phyloP scores from a whole-genome alignment of 2,113 vertebrate species.

The Protobothrops mucrosquamatus region DNA sequence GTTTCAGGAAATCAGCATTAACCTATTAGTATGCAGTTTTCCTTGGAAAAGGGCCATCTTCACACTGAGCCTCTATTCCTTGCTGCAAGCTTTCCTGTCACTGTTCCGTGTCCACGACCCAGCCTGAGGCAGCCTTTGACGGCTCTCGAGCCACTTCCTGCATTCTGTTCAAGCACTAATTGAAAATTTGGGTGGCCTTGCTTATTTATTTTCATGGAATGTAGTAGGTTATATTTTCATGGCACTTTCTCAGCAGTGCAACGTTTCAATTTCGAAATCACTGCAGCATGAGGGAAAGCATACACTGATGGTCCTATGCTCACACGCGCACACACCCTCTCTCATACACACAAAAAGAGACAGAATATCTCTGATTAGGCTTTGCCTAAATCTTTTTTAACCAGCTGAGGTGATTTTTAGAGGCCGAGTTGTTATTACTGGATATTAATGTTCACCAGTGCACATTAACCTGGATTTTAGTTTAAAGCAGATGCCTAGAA shows the following conservation, averaged over 20 bases:
- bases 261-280: constrained; percentile 82
- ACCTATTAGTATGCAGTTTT: constrained; percentile 71
- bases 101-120: constrained; percentile 72
- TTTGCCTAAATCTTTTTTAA: constrained; percentile 55
- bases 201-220: constrained; percentile 99
- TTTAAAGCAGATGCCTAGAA: constrained; percentile 37
- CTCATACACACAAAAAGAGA: constrained; percentile 32
- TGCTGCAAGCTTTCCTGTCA: constrained; percentile 74
- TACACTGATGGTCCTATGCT: constrained; percentile 6
- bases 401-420: constrained; percentile 35
- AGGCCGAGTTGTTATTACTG: constrained; percentile 51
- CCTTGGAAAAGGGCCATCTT: constrained; percentile 79
- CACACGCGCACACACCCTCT: constrained; percentile 2
- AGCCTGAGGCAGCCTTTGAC: constrained; percentile 78
- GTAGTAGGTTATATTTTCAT: constrained; percentile 96
- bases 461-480: constrained; percentile 21
- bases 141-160: constrained; percentile 89
- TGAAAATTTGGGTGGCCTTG: constrained; percentile 99
- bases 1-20: constrained; percentile 72
- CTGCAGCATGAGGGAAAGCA: constrained; percentile 67
- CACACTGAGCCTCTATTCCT: constrained; percentile 68
- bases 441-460: constrained; percentile 34
- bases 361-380: constrained; percentile 51
- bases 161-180: constrained; percentile 91
- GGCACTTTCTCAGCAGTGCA: constrained; percentile 95